These are phyloP conservation scores for Toxostoma redivivum DNA, from an alignment of 2,113 vertebrate genomes.

Conservation along the genomic window DNA sequence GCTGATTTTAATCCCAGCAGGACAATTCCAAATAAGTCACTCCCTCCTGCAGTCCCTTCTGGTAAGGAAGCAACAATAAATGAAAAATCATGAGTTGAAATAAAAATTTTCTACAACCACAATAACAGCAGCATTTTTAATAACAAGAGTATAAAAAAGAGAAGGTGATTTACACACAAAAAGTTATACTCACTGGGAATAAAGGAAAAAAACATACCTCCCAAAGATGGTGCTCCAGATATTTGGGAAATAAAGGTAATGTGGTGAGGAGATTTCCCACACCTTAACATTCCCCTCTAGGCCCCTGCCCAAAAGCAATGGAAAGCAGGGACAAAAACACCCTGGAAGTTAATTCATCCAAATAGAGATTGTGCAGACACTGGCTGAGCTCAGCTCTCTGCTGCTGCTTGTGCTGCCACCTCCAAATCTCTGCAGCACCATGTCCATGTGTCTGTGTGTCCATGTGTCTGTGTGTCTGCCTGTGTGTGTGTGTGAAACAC, in stretches of 20 bases:
- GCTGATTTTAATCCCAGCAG: not conserved
- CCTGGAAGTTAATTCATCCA: not conserved
- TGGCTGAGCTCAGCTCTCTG: not conserved
- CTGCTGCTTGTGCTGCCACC: too few relatives aligned
- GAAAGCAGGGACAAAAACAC: not conserved
- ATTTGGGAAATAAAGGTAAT: not conserved
- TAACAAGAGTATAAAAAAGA: not conserved
- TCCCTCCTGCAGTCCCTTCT: not conserved
- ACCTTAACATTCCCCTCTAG: not conserved
- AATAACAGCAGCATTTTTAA: not conserved
- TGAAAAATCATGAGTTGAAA: not conserved
- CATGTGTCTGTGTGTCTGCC: not conserved
- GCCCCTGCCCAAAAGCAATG: not conserved
- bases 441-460: too few relatives aligned
- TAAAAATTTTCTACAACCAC: not conserved
- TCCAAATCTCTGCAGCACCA: not conserved
- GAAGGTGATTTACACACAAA: not conserved
- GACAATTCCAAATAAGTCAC: not conserved
- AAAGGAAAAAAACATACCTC: not conserved
- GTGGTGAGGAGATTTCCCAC: not conserved
- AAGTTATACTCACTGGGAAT: not conserved
- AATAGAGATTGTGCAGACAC: fast-evolving
- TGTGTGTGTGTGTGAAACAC: too few relatives aligned
- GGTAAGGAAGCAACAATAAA: not conserved
- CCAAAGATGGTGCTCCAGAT: not conserved